Base-by-base conservation (phyloP, 2,113 vertebrate species). In the Phylloscopus whistleri region DNA sequence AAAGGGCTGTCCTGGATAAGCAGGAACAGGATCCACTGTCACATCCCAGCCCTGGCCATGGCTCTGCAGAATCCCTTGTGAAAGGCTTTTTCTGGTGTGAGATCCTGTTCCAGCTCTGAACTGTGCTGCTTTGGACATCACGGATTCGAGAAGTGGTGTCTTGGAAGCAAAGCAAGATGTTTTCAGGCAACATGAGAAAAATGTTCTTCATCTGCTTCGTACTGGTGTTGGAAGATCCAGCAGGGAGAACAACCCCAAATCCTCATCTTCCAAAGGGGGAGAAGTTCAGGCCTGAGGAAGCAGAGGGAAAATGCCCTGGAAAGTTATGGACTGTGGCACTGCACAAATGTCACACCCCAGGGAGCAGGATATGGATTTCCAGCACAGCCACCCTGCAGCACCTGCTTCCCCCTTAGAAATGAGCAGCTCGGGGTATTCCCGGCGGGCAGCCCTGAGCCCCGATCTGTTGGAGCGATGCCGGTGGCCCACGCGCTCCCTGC, bases 61-160 rank as follows among this genome's bases (percentile, higher is more conserved):
- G 48, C 10, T 85, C 48, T 72, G 52, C n/a, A 85, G 62, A 67
- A 86, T 41, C 35, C 26, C 1, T 1, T 72, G 37, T 49, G 26
- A 68, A 75, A 79, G 10, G 26, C 3, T 44, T 92, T 58, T 74
- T 48, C 48, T 82, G 35, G 30, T 48, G 30, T 14, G n/a, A 58
- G n/a, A 56, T 64, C 9, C 13, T 11, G 22, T 16, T 66, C 58
- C 53, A 52, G 23, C 26, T 80, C 80, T 3, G 0, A 35, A 8
- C 27, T 31, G 28, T 69, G 63, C 37, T 28, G 9, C 10, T 84
- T 48, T 56, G 69, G 49, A 62, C 43, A 37, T 37, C 0, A 1
- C 2, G 1, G 16, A 28, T 51, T 84, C 0, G 0, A 83, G 35
- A 53, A 86, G 12, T 1, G 0, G 1, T 62, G 46, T 52, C 49